Base-by-base conservation (phyloP, 2,113 vertebrate genomes). In the Myotis davidii region DNA sequence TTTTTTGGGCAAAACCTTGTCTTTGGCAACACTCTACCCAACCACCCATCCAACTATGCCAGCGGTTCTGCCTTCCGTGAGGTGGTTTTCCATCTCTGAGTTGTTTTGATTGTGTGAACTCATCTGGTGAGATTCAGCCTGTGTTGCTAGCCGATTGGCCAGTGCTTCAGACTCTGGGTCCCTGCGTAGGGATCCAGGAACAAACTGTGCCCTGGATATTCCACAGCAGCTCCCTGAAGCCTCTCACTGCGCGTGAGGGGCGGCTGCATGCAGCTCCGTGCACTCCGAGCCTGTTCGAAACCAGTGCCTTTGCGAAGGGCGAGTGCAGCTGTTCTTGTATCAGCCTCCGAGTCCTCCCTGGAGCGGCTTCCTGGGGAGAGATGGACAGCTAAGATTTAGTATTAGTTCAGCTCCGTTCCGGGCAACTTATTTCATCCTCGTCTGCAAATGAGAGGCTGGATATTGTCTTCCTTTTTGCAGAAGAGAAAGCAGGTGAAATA, bases 1-100 rank as follows among this genome's bases (percentile, higher is more conserved):
- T 77, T 95, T 94, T 93, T 76, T 72, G 70, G 91, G 72, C 79
- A 96, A 82, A 90, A 90, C 85, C 72, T 88, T 94, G 18, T 83
- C 59, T 67, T 92, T 96, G 90, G 72, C 86, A 90, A 29, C 95
- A 81, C 48, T 95, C 48, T 90, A 9, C 39, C 50, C 79, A 61
- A 81, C 39, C 48, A 73, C 54, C 16, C 91, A 93, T 93, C 84
- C 87, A 95, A 91, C 78, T 92, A 82, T 37, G 39, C 87, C 72
- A 74, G 29, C 50, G 61, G 56, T 69, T 81, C 88, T 89, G 91
- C 87, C 76, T 95, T 83, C 85, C 1, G 3, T 77, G 76, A 65
- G 34, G 52, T 64, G 37, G 64, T 93, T 94, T 83, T 65, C 59
- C 65, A 72, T 85, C 72, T 37, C 54, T 39, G 56, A 73, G 42